A percentile compares a stretch with the other conserved stretches of the same genome.
phyloP scores from a whole-genome alignment of 2,113 vertebrate species.

The Ophiodon elongatus region DNA sequence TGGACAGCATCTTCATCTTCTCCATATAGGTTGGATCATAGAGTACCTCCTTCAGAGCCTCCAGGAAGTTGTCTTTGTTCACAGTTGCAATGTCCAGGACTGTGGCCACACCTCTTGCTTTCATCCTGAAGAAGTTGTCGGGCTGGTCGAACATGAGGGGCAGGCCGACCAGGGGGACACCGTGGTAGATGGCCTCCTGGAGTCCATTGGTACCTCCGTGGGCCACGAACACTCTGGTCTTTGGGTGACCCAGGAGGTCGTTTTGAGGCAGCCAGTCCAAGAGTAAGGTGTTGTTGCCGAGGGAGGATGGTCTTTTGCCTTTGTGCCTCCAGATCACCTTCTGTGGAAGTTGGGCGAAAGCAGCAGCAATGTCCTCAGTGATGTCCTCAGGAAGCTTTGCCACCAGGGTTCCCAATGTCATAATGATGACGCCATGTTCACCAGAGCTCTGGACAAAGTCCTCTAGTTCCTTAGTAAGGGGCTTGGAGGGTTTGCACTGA shows the following conservation, averaged over 20 bases:
- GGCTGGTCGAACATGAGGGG: conserved; percentile 76
- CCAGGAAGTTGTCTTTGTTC: conserved; percentile 68
- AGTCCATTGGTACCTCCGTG: conserved; percentile 74
- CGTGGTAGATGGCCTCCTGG: conserved; percentile 3
- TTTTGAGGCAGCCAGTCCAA: conserved; percentile 77
- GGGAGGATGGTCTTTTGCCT: conserved; percentile 65
- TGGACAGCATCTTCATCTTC: conserved; percentile 74
- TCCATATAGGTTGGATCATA: conserved; percentile 63
- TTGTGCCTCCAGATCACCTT: conserved; percentile 73
- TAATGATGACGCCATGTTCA: conserved; percentile 73
- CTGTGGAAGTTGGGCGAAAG: conserved; percentile 73
- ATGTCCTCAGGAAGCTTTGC: conserved; percentile 68
- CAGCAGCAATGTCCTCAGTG: conserved; percentile 63
- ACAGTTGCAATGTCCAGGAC: conserved; percentile 67
- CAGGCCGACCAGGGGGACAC: conserved; percentile 47
- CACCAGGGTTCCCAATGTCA: conserved; percentile 75
- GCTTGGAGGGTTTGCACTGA: conserved; percentile 76
- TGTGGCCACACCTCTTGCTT: conserved; percentile 67
- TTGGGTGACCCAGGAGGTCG: conserved; percentile 63
- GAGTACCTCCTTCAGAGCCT: conserved; percentile 67
- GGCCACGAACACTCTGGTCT: conserved; percentile 48
- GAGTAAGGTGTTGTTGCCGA: conserved; percentile 71
- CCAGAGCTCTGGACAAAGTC: conserved; percentile 71
- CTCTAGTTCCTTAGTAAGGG: conserved; percentile 69
- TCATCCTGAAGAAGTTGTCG: conserved; percentile 48